These are phyloP conservation scores for Parapristionchus giblindavisi DNA, from an alignment of 2,888 invertebrate genomes.

Conservation along the genomic window DNA sequence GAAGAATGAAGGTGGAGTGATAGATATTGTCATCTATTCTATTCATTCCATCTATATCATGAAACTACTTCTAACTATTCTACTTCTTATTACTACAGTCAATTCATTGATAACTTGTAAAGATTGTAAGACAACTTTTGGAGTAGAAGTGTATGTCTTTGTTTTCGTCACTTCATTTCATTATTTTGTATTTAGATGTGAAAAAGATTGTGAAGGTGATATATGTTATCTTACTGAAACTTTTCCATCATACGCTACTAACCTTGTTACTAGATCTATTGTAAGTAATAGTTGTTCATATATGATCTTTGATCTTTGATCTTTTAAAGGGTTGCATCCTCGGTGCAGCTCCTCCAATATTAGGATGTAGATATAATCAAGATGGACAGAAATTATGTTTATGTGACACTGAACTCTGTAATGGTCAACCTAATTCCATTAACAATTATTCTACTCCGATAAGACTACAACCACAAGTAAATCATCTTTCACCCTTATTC, in stretches of 20 bases:
- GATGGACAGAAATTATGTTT: slow-evolving; percentile 26
- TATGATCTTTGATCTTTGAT: not conserved
- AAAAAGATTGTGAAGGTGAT: slow-evolving; percentile 18
- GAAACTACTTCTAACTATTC: too few species aligned
- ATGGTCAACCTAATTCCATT: not conserved
- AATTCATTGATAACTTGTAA: slow-evolving; percentile 4
- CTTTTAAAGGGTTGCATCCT: slow-evolving; percentile 22
- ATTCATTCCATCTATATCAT: too few species aligned
- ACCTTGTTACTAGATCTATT: not conserved
- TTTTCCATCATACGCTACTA: slow-evolving; percentile 6
- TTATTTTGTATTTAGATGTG: not conserved
- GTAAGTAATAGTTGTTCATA: not conserved
- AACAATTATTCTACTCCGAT: not conserved
- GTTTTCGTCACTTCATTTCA: not conserved
- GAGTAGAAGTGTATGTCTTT: slow-evolving; percentile 15
- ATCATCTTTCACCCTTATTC: too few species aligned
- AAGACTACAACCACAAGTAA: not conserved
- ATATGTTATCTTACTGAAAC: slow-evolving; percentile 19
- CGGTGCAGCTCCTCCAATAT: not conserved
- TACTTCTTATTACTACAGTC: too few species aligned
- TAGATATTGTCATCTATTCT: too few species aligned
- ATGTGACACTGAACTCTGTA: slow-evolving; percentile 8
- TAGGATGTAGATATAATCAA: slow-evolving; percentile 22
- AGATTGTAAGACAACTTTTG: slow-evolving; percentile 14
- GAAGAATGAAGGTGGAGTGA: too few species aligned